Evolutionary conservation across 2,113 vertebrate species (phyloP).

Genomic region (Datnioides undecimradiatus): DNA sequence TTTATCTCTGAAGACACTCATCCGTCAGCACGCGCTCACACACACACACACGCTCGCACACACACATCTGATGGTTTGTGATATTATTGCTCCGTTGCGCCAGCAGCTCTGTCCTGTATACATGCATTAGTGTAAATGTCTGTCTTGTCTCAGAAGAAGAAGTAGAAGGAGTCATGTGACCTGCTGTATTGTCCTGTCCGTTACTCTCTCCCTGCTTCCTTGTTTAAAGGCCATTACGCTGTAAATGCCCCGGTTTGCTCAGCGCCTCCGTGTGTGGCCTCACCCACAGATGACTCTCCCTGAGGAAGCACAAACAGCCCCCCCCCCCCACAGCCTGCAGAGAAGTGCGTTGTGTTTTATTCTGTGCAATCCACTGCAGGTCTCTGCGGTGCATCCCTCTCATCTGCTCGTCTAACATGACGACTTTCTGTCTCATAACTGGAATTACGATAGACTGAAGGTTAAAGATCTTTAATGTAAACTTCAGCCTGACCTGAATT

Average conservation of each 20-base stretch:
- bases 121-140: constrained; percentile 55
- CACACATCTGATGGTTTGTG: constrained; percentile 41
- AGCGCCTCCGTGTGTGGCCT: constrained; percentile 56
- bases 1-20: constrained; percentile 72
- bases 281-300: constrained; percentile 43
- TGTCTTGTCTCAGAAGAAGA: constrained; percentile 22
- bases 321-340: not conserved
- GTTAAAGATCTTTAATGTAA: not conserved
- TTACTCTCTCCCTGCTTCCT: constrained; percentile 30
- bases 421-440: not conserved
- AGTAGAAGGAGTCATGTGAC: constrained; percentile 15
- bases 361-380: not conserved
- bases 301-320: constrained; percentile 12
- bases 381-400: not conserved
- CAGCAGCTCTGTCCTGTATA: constrained; percentile 50
- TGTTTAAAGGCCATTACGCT: constrained; percentile 44
- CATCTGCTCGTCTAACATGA: not conserved
- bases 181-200: constrained; percentile 42
- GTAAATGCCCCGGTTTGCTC: constrained; percentile 42
- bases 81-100: constrained; percentile 64
- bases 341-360: not conserved
- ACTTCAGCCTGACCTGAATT: not conserved
- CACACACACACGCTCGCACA: constrained; percentile 20
- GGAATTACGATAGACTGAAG: not conserved
- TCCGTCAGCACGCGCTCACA: constrained; percentile 46